Percentiles rank a stretch among this genome's conserved stretches.
These are phyloP conservation scores for Lepilemur septentrionalis DNA, from an alignment of 2,797 vertebrate species.

Conservation along the genomic window DNA sequence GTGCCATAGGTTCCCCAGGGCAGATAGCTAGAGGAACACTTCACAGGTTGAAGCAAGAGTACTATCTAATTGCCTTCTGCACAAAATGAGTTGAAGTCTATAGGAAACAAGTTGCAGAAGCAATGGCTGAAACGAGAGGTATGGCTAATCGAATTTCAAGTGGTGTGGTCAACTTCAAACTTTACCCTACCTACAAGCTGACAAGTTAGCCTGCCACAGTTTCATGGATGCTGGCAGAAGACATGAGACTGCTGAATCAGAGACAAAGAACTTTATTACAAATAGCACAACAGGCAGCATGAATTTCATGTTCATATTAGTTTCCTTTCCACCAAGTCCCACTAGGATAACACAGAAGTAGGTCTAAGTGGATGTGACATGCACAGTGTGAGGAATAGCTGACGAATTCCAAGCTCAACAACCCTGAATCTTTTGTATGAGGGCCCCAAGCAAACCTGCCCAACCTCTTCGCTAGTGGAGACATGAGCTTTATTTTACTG, in stretches of 20 bases:
- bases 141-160: background rate
- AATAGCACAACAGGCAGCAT: background rate
- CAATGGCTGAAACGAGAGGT: background rate
- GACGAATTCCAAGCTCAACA: background rate
- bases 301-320: background rate
- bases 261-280: background rate
- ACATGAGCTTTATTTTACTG: background rate
- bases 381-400: background rate
- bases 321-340: background rate
- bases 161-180: background rate
- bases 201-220: background rate
- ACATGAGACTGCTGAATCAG: background rate
- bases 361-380: background rate
- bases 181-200: background rate
- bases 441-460: background rate
- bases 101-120: background rate
- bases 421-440: background rate
- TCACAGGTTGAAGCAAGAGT: background rate
- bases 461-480: background rate
- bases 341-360: background rate
- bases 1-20: background rate
- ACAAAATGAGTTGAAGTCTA: background rate
- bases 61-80: background rate
- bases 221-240: background rate
- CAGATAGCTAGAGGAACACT: background rate